phyloP scores from a whole-genome alignment of 2,888 invertebrate genomes.

The Clusia tigrina region DNA sequence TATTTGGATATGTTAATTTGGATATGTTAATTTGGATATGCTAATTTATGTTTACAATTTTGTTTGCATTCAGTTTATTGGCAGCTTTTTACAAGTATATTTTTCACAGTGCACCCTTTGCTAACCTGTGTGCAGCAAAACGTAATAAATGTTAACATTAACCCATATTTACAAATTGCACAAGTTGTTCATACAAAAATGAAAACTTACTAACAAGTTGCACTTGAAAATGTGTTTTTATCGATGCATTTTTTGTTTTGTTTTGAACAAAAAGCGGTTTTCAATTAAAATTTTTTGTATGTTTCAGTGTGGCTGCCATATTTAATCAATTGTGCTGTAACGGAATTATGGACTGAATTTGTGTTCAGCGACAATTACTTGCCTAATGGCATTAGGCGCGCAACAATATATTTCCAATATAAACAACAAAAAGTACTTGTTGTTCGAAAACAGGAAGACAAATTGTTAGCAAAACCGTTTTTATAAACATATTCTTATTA shows the following conservation, averaged over 20 bases:
- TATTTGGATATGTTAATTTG: too few species aligned
- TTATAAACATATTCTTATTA: background rate
- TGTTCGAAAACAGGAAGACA: background rate
- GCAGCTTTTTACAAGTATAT: too few species aligned
- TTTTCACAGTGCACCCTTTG: too few species aligned
- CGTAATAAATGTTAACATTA: background rate
- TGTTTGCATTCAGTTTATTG: too few species aligned
- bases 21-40: too few species aligned
- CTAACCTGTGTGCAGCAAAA: too few species aligned
- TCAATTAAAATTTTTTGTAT: slow-evolving; percentile 1
- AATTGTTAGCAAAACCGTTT: background rate
- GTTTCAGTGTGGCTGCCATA: background rate
- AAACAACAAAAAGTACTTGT: too few species aligned
- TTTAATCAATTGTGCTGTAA: background rate
- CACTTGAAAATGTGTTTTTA: background rate
- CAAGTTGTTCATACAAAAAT: slow-evolving; percentile 5
- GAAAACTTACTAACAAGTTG: background rate
- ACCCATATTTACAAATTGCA: slow-evolving; percentile 3
- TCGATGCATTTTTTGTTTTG: background rate
- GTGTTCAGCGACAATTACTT: background rate
- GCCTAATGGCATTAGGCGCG: background rate
- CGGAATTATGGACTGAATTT: background rate
- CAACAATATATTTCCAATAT: too few species aligned
- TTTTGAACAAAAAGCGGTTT: background rate
- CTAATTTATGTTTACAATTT: too few species aligned